These are phyloP conservation scores for Oreochromis mossambicus DNA, from an alignment of 2,797 vertebrate species.

Conservation along the genomic window DNA sequence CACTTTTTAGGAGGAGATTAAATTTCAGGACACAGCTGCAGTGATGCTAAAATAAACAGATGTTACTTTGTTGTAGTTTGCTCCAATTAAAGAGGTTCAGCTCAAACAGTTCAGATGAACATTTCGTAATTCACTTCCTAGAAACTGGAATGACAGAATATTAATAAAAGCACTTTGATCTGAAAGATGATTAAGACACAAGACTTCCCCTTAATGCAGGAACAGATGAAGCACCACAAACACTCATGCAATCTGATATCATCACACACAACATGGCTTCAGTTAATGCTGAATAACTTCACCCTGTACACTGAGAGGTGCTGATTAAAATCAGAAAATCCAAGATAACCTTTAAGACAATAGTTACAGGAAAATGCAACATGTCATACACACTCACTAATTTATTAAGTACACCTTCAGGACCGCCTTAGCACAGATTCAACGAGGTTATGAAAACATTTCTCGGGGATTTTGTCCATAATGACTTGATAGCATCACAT, in stretches of 20 bases:
- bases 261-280: not conserved
- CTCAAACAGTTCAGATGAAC: not conserved
- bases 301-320: not conserved
- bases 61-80: not conserved
- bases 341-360: not conserved
- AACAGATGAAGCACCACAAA: fast-evolving
- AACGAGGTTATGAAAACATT: not conserved
- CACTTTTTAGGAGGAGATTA: not conserved
- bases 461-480: not conserved
- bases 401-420: not conserved
- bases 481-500: not conserved
- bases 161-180: not conserved
- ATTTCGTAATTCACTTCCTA: not conserved
- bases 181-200: not conserved
- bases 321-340: not conserved
- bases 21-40: not conserved
- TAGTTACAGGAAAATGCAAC: not conserved
- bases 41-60: not conserved
- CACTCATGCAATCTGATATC: not conserved
- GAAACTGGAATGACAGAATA: not conserved
- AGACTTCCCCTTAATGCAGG: not conserved
- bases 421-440: not conserved
- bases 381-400: fast-evolving
- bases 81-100: not conserved
- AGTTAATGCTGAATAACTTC: not conserved